Evolutionary conservation across 2,797 vertebrate species (phyloP).

Genomic region (Rhodeus uyekii): DNA sequence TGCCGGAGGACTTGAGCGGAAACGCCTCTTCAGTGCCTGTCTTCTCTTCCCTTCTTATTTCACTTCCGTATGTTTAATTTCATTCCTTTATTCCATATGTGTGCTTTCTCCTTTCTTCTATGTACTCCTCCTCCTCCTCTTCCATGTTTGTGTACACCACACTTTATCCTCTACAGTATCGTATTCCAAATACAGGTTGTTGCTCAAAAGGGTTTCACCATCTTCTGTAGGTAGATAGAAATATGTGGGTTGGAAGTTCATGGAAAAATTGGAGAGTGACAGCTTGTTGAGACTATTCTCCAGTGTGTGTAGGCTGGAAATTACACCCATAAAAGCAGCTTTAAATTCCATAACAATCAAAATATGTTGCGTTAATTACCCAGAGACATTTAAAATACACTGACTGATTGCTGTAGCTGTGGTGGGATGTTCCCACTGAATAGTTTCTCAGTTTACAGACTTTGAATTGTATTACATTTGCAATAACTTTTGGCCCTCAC

Average conservation of each 20-base stretch:
- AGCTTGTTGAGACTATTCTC: constrained; percentile 23
- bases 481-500: not conserved
- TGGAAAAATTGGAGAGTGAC: constrained; percentile 24
- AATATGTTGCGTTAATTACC: constrained; percentile 33
- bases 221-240: constrained; percentile 32
- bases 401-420: constrained; percentile 6
- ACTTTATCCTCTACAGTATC: constrained; percentile 40
- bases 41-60: constrained; percentile 61
- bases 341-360: constrained; percentile 24
- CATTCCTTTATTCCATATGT: constrained; percentile 50
- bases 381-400: constrained; percentile 20
- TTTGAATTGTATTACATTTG: constrained; percentile 6
- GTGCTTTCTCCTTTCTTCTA: constrained; percentile 20
- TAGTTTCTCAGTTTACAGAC: constrained; percentile 13
- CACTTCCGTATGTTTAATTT: constrained; percentile 63
- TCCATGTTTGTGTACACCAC: constrained; percentile 36
- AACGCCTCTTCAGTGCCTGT: constrained; percentile 67
- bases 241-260: constrained; percentile 30
- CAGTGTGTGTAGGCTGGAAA: constrained; percentile 22
- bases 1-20: constrained; percentile 74
- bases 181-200: constrained; percentile 31
- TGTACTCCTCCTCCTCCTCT: constrained; percentile 2
- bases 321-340: constrained; percentile 35
- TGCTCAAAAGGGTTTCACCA: constrained; percentile 29
- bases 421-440: constrained; percentile 19